Evolutionary conservation across 1,140 invertebrate genomes (phyloP).

Genomic region (Halictus rubicundus): DNA sequence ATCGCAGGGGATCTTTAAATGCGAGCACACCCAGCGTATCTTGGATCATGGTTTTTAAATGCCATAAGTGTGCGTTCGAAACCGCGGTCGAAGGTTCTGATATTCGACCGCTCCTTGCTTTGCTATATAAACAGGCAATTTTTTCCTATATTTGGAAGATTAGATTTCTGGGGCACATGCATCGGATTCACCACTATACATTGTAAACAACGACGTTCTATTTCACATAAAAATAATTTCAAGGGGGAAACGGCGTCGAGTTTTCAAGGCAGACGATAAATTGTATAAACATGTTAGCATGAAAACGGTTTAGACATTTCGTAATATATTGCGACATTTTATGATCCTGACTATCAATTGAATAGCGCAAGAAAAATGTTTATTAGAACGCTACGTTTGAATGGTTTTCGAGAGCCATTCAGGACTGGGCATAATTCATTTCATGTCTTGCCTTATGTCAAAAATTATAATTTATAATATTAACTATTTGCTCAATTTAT

Average conservation of each 20-base stretch:
- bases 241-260: not conserved
- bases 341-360: too few species aligned
- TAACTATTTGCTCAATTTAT: too few species aligned
- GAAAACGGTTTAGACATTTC: not conserved
- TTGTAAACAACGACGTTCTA: not conserved
- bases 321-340: too few species aligned
- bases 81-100: too few species aligned
- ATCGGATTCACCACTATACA: too few species aligned
- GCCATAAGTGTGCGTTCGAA: too few species aligned
- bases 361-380: too few species aligned
- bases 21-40: not conserved
- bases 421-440: too few species aligned
- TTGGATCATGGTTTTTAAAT: not conserved
- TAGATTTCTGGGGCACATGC: not conserved
- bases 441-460: too few species aligned
- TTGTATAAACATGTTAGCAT: not conserved
- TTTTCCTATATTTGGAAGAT: conserved; percentile 10
- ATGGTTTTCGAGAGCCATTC: too few species aligned
- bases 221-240: not conserved
- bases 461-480: too few species aligned
- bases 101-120: conserved; percentile 16
- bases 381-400: too few species aligned
- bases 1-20: not conserved
- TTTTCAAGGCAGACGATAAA: not conserved
- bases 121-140: not conserved